Conservation (phyloP, 2,113 vertebrate species). For the Dipodomys merriami region DNA sequence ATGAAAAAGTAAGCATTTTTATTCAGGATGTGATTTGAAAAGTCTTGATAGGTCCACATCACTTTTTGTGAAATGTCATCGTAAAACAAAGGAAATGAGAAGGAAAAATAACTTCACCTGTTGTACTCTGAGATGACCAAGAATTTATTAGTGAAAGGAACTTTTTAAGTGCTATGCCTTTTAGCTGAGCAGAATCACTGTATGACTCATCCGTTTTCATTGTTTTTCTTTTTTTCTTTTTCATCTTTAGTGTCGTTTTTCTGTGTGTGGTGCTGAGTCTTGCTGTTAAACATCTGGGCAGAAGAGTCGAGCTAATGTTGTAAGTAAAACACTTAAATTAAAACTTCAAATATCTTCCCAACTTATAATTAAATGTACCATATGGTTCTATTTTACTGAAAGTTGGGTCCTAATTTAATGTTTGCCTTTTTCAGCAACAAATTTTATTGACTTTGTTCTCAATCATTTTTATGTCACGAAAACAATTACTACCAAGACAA, state of each 20-base stretch:
- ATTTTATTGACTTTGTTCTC: conserved; percentile 73
- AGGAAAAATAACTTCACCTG: not conserved
- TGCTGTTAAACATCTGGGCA: conserved; percentile 66
- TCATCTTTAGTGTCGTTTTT: not conserved
- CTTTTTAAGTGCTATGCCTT: not conserved
- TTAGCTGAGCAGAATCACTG: not conserved
- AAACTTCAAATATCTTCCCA: conserved; percentile 76
- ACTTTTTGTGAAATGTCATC: not conserved
- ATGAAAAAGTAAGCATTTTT: not conserved
- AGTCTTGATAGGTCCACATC: not conserved
- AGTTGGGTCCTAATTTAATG: conserved; percentile 76
- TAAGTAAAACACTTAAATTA: conserved; percentile 76
- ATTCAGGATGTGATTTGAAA: not conserved
- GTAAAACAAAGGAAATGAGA: not conserved
- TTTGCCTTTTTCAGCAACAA: conserved; percentile 78
- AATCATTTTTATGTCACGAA: conserved; percentile 81
- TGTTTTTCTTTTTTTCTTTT: not conserved
- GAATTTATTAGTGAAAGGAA: not conserved
- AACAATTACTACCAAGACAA: conserved; percentile 71
- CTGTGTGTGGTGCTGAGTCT: not conserved
- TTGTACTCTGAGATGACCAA: fast-evolving
- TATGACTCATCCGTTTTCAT: not conserved
- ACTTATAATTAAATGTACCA: conserved; percentile 80
- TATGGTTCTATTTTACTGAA: conserved; percentile 75
- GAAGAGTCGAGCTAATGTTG: conserved; percentile 67